These are phyloP conservation scores for Siniperca scherzeri DNA, from an alignment of 2,797 vertebrate genomes.

Conservation along the genomic window DNA sequence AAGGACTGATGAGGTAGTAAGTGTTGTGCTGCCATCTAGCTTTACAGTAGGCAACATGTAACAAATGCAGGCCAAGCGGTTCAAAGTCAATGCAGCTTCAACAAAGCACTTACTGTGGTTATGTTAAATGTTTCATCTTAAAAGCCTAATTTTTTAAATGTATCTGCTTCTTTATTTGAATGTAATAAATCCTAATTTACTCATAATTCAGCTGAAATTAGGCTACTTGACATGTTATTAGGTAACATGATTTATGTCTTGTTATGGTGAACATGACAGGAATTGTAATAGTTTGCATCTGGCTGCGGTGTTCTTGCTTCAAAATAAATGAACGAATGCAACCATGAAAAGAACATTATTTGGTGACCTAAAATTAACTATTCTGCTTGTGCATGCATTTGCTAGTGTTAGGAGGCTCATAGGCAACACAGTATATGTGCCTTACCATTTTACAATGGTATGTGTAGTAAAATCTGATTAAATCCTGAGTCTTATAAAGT, in stretches of 20 bases:
- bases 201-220: conserved; percentile 24
- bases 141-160: conserved; percentile 14
- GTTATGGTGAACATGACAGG: conserved; percentile 22
- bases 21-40: conserved; percentile 80
- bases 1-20: not conserved
- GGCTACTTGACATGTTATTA: conserved; percentile 35
- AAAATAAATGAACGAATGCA: conserved; percentile 49
- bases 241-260: conserved; percentile 28
- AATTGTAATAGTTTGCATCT: conserved; percentile 26
- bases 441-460: not conserved
- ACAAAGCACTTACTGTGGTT: conserved; percentile 22
- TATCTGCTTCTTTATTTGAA: conserved; percentile 37
- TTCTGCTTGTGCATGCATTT: not conserved
- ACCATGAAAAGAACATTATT: conserved; percentile 31
- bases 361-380: not conserved
- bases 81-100: not conserved
- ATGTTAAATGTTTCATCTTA: not conserved
- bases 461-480: not conserved
- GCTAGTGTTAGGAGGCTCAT: not conserved
- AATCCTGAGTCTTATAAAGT: conserved; percentile 1
- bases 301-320: not conserved
- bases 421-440: not conserved
- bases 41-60: conserved; percentile 23
- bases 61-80: not conserved
- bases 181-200: conserved; percentile 37